phyloP scores from a whole-genome alignment of 1,140 invertebrate species.

The Drosophila repleta region DNA sequence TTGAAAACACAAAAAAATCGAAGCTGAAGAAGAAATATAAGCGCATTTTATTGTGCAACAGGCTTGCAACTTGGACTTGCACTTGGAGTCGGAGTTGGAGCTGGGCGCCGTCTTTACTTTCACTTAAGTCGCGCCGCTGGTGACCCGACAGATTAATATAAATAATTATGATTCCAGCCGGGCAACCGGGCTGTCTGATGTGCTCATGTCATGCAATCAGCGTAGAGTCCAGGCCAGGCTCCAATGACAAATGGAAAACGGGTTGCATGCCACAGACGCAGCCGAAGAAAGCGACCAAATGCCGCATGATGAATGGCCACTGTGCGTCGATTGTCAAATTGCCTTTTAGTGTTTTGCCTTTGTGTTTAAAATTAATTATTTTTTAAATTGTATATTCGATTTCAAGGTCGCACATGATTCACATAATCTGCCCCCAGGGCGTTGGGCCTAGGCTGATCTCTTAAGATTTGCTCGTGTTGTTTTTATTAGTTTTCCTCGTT shows the following conservation, averaged over 20 bases:
- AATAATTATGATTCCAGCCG: constrained; percentile 67
- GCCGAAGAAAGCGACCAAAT: constrained; percentile 29
- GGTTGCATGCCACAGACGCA: constrained; percentile 16
- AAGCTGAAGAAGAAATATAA: constrained; percentile 65
- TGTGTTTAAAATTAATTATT: neutral
- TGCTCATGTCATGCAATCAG: constrained; percentile 76
- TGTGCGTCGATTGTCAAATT: constrained; percentile 32
- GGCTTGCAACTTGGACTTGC: constrained; percentile 25
- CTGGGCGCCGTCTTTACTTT: constrained; percentile 54
- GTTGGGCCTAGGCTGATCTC: constrained; percentile 23
- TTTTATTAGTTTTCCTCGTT: constrained; percentile 15
- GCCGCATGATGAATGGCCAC: constrained; percentile 51
- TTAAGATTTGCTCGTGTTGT: constrained; percentile 46
- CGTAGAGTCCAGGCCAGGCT: constrained; percentile 26
- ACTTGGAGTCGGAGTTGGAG: neutral
- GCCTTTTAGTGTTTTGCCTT: neutral
- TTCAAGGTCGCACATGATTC: constrained; percentile 56
- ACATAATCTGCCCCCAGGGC: constrained; percentile 26
- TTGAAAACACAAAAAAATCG: constrained; percentile 35
- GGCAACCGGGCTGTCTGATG: constrained; percentile 52
- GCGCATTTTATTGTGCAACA: constrained; percentile 71
- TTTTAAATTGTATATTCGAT: neutral
- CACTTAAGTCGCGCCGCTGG: constrained; percentile 54
- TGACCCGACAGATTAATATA: constrained; percentile 78
- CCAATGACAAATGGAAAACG: constrained; percentile 76